A percentile compares a stretch with the other conserved stretches of the same genome.
phyloP scores from a whole-genome alignment of 2,113 vertebrate genomes.

The Sula dactylatra region DNA sequence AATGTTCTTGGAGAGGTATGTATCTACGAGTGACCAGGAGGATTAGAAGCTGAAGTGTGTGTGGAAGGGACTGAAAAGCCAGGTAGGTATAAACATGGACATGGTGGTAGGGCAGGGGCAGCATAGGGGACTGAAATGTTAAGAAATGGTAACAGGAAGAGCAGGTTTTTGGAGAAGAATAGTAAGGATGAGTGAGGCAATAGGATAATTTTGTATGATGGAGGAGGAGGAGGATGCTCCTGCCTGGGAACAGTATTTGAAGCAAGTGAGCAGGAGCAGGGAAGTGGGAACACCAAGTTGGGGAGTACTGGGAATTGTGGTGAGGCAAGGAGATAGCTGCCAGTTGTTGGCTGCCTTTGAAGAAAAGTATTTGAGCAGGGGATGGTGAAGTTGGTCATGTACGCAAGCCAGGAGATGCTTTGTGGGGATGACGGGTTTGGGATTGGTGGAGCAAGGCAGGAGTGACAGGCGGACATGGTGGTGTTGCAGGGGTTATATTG shows the following conservation, averaged over 20 bases:
- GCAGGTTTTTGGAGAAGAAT: neutral
- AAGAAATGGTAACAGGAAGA: neutral
- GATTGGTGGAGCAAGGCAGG: neutral
- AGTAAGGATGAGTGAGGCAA: neutral
- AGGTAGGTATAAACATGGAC: neutral
- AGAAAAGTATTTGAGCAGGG: neutral
- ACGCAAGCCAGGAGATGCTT: rapidly evolving
- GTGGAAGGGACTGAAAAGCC: neutral
- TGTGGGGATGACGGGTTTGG: neutral
- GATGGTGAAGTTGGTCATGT: neutral
- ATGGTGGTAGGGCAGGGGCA: neutral
- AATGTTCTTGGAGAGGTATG: neutral
- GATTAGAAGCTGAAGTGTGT: neutral
- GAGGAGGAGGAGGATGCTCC: neutral
- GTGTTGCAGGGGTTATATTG: neutral
- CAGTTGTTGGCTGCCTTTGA: neutral
- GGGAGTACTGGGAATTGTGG: neutral
- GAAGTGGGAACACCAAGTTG: rapidly evolving
- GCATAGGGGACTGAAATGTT: neutral
- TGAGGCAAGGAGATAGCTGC: neutral
- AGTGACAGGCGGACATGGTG: neutral
- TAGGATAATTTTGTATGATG: neutral
- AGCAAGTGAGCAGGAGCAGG: neutral
- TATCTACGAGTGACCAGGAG: neutral
- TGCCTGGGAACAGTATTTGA: neutral